Evolutionary conservation across 2,113 vertebrate species (phyloP).

Genomic region (Fregata magnificens): DNA sequence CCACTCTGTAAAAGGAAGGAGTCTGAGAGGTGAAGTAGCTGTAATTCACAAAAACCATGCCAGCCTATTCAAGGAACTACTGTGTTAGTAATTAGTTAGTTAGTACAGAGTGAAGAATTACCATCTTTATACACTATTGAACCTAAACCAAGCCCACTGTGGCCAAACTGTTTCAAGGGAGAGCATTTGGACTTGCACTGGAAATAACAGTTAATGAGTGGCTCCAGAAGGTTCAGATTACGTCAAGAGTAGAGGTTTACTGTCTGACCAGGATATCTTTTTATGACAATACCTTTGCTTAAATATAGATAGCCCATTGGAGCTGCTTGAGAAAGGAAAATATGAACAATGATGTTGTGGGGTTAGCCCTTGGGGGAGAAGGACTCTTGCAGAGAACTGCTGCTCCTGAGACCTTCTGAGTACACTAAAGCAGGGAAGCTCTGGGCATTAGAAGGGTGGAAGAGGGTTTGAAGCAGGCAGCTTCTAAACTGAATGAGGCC

Average conservation of each 20-base stretch:
- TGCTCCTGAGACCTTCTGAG: neutral
- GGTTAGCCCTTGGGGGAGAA: neutral
- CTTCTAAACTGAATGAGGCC: neutral
- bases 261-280: neutral
- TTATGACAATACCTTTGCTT: neutral
- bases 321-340: neutral
- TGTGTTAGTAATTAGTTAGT: neutral
- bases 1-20: neutral
- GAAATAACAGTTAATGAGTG: neutral
- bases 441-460: neutral
- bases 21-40: neutral
- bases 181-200: neutral
- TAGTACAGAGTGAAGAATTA: neutral
- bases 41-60: neutral
- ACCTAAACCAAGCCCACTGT: neutral
- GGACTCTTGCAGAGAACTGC: neutral
- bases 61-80: neutral
- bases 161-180: neutral
- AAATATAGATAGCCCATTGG: neutral
- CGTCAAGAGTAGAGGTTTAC: neutral
- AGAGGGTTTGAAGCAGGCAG: neutral
- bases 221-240: neutral
- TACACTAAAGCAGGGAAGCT: neutral
- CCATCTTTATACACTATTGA: neutral
- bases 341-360: accelerated